Evolutionary conservation across 2,113 vertebrate genomes (phyloP).

Genomic region (Lepidiolamprologus cunningtoni): DNA sequence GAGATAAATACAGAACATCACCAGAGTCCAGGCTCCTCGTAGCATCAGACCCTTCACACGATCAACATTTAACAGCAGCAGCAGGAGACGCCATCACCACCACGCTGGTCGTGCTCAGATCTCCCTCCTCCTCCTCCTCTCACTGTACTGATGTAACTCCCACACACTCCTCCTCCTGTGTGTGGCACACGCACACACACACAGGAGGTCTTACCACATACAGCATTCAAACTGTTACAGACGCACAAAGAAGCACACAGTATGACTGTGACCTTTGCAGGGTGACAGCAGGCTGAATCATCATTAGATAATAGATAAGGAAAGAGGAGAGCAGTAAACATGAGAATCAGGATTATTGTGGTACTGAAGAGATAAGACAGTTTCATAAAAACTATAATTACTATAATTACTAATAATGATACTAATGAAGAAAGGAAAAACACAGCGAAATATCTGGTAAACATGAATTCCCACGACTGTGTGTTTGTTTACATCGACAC

Average conservation of each 20-base stretch:
- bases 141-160: not conserved
- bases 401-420: not conserved
- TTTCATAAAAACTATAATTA: not conserved
- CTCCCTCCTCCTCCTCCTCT: not conserved
- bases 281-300: constrained; percentile 15
- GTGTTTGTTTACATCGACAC: not conserved
- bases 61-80: not conserved
- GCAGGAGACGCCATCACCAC: not conserved
- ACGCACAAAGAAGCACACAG: not conserved
- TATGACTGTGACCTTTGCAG: not conserved
- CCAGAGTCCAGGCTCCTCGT: not conserved
- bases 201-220: not conserved
- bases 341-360: not conserved
- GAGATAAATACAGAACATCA: not conserved
- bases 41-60: not conserved
- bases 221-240: not conserved
- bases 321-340: not conserved
- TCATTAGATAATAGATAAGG: constrained; percentile 6
- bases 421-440: not conserved
- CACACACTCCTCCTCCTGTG: not conserved
- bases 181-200: not conserved
- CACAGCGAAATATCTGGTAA: not conserved
- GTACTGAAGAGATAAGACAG: not conserved
- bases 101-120: not conserved
- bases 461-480: not conserved